These are phyloP conservation scores for Trematocara nigrifrons DNA, from an alignment of 2,113 vertebrate genomes.

Conservation along the genomic window DNA sequence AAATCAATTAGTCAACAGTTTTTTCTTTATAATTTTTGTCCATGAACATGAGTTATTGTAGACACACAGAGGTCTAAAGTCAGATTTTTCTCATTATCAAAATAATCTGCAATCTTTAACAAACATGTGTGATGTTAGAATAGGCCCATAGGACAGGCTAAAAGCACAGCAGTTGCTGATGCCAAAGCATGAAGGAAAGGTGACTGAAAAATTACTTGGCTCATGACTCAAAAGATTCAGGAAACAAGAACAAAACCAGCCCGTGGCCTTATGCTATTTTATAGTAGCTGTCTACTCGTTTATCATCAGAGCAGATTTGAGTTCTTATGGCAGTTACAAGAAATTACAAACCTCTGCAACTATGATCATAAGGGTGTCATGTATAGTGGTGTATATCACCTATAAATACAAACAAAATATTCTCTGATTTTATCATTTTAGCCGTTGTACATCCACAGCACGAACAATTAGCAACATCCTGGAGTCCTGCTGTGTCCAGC, in stretches of 20 bases:
- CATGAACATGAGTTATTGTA: not conserved
- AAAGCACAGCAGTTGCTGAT: not conserved
- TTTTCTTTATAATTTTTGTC: accelerated
- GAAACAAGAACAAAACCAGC: not conserved
- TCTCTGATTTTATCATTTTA: not conserved
- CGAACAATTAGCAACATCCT: not conserved
- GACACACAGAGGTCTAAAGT: not conserved
- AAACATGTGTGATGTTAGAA: not conserved
- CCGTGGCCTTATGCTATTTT: not conserved
- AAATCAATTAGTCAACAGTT: not conserved
- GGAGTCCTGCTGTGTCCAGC: slow-evolving; percentile 3
- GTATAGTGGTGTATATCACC: not conserved
- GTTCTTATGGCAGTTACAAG: not conserved
- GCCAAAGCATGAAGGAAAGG: not conserved
- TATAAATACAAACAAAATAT: not conserved
- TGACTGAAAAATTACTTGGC: not conserved
- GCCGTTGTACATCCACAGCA: not conserved
- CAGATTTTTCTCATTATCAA: not conserved
- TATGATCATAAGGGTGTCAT: not conserved
- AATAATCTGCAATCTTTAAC: not conserved
- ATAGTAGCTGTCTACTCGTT: not conserved
- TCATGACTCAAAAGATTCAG: not conserved
- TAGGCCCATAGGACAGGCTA: not conserved
- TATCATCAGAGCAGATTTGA: not conserved
- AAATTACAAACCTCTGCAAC: not conserved